phyloP scores from a whole-genome alignment of 2,888 invertebrate genomes.

The Heteromurus nitidus region DNA sequence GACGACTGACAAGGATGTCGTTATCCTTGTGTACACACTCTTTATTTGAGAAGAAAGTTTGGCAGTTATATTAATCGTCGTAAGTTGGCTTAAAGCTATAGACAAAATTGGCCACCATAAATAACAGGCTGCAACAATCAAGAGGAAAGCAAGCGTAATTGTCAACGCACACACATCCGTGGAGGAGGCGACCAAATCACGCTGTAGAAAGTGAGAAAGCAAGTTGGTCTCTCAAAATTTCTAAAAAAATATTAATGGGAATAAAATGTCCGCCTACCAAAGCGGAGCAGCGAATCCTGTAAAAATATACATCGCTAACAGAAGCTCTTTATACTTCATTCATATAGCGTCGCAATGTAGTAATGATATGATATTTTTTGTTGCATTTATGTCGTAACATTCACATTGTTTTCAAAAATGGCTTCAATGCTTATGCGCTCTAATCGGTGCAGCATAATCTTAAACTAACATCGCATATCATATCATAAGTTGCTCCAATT shows the following conservation, averaged over 20 bases:
- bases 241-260: too few relatives aligned
- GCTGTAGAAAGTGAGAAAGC: conserved; percentile 2
- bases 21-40: too few relatives aligned
- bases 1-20: too few relatives aligned
- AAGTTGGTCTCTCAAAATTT: background rate
- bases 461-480: background rate
- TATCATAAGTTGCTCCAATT: conserved; percentile 6
- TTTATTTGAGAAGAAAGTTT: conserved; percentile 12
- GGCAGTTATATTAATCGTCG: background rate
- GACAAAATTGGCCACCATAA: background rate
- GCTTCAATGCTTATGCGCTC: background rate
- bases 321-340: too few relatives aligned
- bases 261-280: too few relatives aligned
- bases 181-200: background rate
- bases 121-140: background rate
- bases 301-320: too few relatives aligned
- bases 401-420: too few relatives aligned
- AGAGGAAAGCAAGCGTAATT: background rate
- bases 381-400: too few relatives aligned
- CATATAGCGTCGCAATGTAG: too few relatives aligned
- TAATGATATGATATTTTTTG: too few relatives aligned
- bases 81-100: background rate
- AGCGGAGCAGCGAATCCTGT: too few relatives aligned
- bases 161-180: too few relatives aligned
- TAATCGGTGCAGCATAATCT: conserved; percentile 3